Evolutionary conservation across 92 coral and sea anemone genomes (phyloP).

Genomic region (Heliopora coerulea): DNA sequence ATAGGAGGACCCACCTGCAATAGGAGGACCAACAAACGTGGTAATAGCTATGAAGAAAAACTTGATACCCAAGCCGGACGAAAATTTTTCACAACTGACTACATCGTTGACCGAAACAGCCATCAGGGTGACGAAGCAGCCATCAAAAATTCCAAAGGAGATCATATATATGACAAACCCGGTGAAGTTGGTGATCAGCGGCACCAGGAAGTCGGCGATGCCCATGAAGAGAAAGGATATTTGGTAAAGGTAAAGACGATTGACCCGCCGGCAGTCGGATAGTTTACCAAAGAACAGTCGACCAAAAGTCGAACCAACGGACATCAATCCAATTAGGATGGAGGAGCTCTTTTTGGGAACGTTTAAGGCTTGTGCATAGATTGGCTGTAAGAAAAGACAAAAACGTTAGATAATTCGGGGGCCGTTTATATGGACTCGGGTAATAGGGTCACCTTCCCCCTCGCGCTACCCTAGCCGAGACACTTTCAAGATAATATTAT

Average conservation of each 20-base stretch:
- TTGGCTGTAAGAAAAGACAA: slow-evolving; percentile 61
- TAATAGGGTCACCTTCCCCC: too few relatives aligned
- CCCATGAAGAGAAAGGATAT: slow-evolving; percentile 80
- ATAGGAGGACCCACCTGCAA: slow-evolving; percentile 88
- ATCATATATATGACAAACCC: slow-evolving; percentile 90
- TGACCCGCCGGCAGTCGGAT: slow-evolving; percentile 90
- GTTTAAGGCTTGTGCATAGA: slow-evolving; percentile 78
- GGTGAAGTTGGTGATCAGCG: slow-evolving; percentile 73
- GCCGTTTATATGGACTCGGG: too few relatives aligned
- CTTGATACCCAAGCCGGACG: slow-evolving; percentile 93
- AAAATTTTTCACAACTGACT: slow-evolving; percentile 78
- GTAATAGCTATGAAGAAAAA: slow-evolving; percentile 94
- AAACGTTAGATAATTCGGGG: background rate
- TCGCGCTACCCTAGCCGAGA: too few relatives aligned
- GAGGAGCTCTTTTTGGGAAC: slow-evolving; percentile 71
- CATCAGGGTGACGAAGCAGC: slow-evolving; percentile 80
- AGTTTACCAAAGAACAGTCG: slow-evolving; percentile 93
- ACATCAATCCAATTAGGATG: slow-evolving; percentile 90
- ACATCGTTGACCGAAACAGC: slow-evolving; percentile 89
- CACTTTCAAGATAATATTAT: too few relatives aligned
- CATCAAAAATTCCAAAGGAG: slow-evolving; percentile 91
- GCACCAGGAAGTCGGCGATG: slow-evolving; percentile 71
- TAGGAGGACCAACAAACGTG: slow-evolving; percentile 89
- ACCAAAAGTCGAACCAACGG: slow-evolving; percentile 94
- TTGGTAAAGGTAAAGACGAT: slow-evolving; percentile 89